These are phyloP conservation scores for Trissolcus brochymenae DNA, from an alignment of 2,888 invertebrate genomes.

Conservation along the genomic window DNA sequence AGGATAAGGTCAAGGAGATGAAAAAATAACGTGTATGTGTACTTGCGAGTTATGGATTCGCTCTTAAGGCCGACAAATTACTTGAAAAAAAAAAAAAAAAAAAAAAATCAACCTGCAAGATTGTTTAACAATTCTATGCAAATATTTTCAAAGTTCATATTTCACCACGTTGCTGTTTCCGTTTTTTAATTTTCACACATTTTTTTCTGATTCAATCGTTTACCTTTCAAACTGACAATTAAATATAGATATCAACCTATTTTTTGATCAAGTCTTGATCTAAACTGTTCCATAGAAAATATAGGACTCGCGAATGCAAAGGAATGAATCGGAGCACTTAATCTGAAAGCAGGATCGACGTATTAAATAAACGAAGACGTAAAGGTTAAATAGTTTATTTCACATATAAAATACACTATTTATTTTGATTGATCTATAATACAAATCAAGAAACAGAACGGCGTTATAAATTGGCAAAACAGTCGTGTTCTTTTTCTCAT, in stretches of 20 bases:
- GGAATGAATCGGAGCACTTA: constrained; percentile 2
- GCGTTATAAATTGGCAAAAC: constrained; percentile 51
- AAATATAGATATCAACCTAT: too few relatives aligned
- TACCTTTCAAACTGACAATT: too few relatives aligned
- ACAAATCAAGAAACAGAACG: constrained; percentile 56
- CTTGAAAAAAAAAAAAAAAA: too few relatives aligned
- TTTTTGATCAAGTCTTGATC: too few relatives aligned
- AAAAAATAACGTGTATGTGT: constrained; percentile 48
- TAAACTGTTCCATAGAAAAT: neutral
- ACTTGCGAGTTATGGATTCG: constrained; percentile 51
- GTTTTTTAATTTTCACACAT: too few relatives aligned
- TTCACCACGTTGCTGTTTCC: neutral
- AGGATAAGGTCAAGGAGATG: constrained; percentile 59
- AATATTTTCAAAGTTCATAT: constrained; percentile 1
- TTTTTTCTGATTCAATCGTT: too few relatives aligned
- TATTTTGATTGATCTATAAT: constrained; percentile 55
- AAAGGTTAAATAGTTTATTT: constrained; percentile 57
- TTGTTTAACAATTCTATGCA: constrained; percentile 28
- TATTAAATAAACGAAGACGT: constrained; percentile 34
- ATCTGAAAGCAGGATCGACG: neutral
- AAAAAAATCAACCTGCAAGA: neutral
- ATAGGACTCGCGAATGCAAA: too few relatives aligned
- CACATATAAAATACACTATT: constrained; percentile 58
- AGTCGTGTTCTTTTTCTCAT: constrained; percentile 51
- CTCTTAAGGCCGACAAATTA: constrained; percentile 48